Evolutionary conservation across 2,888 invertebrate genomes (phyloP).

Genomic region (Boloria selene): DNA sequence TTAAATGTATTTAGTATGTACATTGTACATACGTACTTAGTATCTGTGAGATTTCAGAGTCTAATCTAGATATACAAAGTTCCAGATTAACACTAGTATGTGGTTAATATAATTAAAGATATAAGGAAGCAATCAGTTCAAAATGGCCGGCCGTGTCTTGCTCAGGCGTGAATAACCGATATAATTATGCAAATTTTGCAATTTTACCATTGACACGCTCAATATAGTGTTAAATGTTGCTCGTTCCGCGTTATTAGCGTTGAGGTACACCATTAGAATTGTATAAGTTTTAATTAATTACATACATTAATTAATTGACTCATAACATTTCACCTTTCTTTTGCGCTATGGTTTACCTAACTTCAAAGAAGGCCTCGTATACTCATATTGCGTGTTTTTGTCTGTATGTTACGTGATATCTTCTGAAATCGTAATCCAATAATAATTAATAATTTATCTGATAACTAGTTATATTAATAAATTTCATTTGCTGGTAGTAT

Average conservation of each 20-base stretch:
- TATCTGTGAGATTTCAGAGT: too few relatives aligned
- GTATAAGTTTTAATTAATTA: constrained; percentile 6
- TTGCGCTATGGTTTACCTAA: too few relatives aligned
- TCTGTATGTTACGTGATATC: too few relatives aligned
- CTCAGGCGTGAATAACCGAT: constrained; percentile 39
- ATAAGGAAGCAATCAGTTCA: constrained; percentile 28
- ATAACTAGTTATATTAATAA: too few relatives aligned
- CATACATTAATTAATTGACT: background rate
- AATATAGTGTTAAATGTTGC: constrained; percentile 32
- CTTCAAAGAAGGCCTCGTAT: too few relatives aligned
- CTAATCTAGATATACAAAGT: background rate
- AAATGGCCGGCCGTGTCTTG: constrained; percentile 26
- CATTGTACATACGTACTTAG: too few relatives aligned
- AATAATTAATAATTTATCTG: too few relatives aligned
- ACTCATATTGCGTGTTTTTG: too few relatives aligned
- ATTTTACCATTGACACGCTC: constrained; percentile 32
- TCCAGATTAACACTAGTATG: background rate
- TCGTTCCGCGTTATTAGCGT: constrained; percentile 25
- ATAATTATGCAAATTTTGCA: constrained; percentile 44
- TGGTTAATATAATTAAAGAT: constrained; percentile 24
- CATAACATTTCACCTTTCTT: too few relatives aligned
- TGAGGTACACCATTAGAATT: constrained; percentile 8
- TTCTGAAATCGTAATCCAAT: too few relatives aligned
- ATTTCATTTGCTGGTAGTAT: too few relatives aligned
- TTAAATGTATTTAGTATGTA: too few relatives aligned